Conservation (phyloP, 2,797 vertebrate genomes). For the Leptoclinus maculatus region DNA sequence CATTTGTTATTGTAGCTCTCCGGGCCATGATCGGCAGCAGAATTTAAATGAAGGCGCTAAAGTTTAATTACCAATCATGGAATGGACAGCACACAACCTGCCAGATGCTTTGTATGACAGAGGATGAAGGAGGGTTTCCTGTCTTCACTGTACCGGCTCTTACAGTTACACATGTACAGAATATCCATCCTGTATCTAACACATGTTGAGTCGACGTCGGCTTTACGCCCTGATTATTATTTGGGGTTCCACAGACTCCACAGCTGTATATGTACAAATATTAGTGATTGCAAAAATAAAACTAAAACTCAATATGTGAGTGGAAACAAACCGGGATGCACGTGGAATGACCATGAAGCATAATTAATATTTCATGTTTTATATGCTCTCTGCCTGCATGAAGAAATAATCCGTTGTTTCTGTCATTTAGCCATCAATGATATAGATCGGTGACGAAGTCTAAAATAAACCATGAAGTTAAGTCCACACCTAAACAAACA, state of each 20-base stretch:
- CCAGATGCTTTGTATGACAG: slow-evolving; percentile 45
- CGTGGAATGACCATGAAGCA: not conserved
- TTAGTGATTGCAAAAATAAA: not conserved
- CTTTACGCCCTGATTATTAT: not conserved
- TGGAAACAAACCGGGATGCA: not conserved
- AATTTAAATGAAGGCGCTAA: slow-evolving; percentile 70
- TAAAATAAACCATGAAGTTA: not conserved
- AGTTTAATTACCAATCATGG: slow-evolving; percentile 62
- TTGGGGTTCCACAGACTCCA: not conserved
- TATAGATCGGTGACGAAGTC: not conserved
- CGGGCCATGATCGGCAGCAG: slow-evolving; percentile 32
- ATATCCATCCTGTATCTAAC: slow-evolving; percentile 6
- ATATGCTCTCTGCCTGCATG: not conserved
- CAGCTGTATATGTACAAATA: not conserved
- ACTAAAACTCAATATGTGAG: not conserved
- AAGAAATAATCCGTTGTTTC: not conserved
- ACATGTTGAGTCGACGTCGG: not conserved
- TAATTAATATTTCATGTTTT: not conserved
- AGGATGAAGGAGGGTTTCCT: slow-evolving; percentile 33
- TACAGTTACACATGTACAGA: slow-evolving; percentile 18
- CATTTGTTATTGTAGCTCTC: slow-evolving; percentile 67
- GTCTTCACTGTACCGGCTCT: slow-evolving; percentile 17
- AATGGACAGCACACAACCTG: slow-evolving; percentile 32
- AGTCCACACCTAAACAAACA: not conserved
- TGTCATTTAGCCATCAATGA: not conserved